A percentile compares a stretch with the other conserved stretches of the same genome.
Conservation (phyloP, 1,140 invertebrate species). For the Paralvinella palmiformis region DNA sequence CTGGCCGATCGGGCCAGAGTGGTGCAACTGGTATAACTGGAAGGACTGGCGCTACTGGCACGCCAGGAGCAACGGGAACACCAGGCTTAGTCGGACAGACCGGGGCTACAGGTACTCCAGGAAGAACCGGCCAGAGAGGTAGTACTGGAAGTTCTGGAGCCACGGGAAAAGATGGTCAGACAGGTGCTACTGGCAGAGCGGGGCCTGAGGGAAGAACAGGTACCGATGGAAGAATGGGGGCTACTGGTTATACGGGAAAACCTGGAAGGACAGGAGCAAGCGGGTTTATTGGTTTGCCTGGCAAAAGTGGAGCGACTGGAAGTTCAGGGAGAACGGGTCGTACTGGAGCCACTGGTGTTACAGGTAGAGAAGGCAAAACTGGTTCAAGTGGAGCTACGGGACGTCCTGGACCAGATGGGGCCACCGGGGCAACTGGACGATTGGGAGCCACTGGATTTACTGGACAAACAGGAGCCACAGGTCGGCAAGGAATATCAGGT, state of each 20-base stretch:
- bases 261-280: background rate
- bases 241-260: background rate
- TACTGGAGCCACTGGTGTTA: background rate
- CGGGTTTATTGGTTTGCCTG: background rate
- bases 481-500: background rate
- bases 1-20: background rate
- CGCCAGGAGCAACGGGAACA: background rate
- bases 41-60: background rate
- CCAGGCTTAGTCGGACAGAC: background rate
- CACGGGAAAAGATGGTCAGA: background rate
- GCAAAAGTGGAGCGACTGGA: background rate
- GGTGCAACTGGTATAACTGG: background rate
- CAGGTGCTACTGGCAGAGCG: background rate
- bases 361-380: too few species aligned
- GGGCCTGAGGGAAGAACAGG: conserved; percentile 1
- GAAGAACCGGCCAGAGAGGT: background rate
- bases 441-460: conserved; percentile 1
- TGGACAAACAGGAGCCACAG: background rate
- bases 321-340: background rate
- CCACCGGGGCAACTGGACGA: conserved; percentile 4
- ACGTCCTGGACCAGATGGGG: background rate
- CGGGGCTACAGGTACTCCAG: background rate
- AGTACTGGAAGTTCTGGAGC: background rate
- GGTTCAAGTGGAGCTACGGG: background rate
- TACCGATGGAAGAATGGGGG: background rate